phyloP scores from a whole-genome alignment of 1,140 invertebrate genomes.

The Sesamia nonagrioides region DNA sequence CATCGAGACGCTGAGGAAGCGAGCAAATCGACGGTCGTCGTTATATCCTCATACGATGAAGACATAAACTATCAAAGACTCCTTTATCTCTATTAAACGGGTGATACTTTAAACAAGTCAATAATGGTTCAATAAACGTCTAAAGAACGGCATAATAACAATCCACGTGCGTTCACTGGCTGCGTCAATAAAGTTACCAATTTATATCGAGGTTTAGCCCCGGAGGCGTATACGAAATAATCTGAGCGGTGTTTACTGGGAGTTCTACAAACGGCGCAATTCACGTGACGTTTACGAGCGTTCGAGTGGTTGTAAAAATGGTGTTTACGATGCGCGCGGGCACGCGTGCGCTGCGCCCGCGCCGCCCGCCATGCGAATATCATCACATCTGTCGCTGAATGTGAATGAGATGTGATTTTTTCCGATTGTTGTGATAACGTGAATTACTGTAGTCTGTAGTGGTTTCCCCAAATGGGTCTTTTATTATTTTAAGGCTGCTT shows the following conservation, averaged over 20 bases:
- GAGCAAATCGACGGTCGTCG: conserved; percentile 57
- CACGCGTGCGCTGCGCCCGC: conserved; percentile 70
- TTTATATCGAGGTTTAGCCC: conserved; percentile 85
- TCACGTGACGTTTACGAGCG: conserved; percentile 85
- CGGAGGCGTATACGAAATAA: conserved; percentile 85
- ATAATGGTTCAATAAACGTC: conserved; percentile 86
- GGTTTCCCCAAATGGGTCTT: conserved; percentile 45
- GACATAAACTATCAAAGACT: conserved; percentile 82
- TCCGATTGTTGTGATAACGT: conserved; percentile 55
- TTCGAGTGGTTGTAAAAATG: conserved; percentile 86
- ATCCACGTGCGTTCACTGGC: conserved; percentile 76
- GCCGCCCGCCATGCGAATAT: conserved; percentile 66
- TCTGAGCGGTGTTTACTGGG: conserved; percentile 83
- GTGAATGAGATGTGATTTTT: conserved; percentile 63
- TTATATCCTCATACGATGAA: conserved; percentile 76
- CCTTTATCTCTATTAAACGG: conserved; percentile 85
- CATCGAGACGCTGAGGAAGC: conserved; percentile 67
- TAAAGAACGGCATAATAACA: conserved; percentile 84
- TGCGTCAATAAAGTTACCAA: conserved; percentile 81
- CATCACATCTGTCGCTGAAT: conserved; percentile 71
- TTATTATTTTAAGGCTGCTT: conserved; percentile 33
- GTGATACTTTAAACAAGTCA: conserved; percentile 86
- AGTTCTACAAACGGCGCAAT: conserved; percentile 85
- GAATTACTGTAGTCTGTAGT: conserved; percentile 43
- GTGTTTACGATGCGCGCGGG: conserved; percentile 78